Conservation (phyloP, 2,797 vertebrate species). For the Microchirus variegatus region DNA sequence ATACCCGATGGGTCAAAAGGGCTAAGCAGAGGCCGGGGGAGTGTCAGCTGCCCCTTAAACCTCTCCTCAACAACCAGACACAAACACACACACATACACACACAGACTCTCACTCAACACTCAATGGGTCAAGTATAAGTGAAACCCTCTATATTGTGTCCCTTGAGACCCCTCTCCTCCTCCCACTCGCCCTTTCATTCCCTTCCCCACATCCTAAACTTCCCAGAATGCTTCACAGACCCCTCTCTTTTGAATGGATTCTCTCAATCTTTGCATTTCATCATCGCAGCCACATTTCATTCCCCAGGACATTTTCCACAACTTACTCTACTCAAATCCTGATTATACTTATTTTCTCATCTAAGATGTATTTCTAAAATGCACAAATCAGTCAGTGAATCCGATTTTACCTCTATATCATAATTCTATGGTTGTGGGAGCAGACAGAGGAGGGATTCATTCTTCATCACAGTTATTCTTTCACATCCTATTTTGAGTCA, state of each 20-base stretch:
- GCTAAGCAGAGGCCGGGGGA: conserved; percentile 55
- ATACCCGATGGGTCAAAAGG: conserved; percentile 71
- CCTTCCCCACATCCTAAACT: conserved; percentile 22
- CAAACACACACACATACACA: conserved; percentile 17
- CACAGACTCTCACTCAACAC: conserved; percentile 29
- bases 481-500: conserved; percentile 6
- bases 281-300: neutral
- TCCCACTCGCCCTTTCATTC: conserved; percentile 20
- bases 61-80: conserved; percentile 23
- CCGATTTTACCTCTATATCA: neutral
- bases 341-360: neutral
- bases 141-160: conserved; percentile 60
- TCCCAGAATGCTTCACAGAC: conserved; percentile 50
- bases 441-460: conserved; percentile 1
- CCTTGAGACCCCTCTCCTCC: conserved; percentile 41
- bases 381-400: neutral
- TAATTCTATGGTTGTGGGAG: neutral
- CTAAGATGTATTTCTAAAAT: no score
- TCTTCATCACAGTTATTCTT: conserved; percentile 12
- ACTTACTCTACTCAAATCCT: neutral
- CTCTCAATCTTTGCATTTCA: conserved; percentile 17
- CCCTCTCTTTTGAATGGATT: conserved; percentile 38
- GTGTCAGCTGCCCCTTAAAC: conserved; percentile 59
- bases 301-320: neutral
- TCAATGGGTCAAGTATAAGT: conserved; percentile 51